Percentiles rank a stretch among this genome's conserved stretches.
Evolutionary conservation across 2,113 vertebrate species (phyloP).

Genomic region (Rhabdornis inornatus): DNA sequence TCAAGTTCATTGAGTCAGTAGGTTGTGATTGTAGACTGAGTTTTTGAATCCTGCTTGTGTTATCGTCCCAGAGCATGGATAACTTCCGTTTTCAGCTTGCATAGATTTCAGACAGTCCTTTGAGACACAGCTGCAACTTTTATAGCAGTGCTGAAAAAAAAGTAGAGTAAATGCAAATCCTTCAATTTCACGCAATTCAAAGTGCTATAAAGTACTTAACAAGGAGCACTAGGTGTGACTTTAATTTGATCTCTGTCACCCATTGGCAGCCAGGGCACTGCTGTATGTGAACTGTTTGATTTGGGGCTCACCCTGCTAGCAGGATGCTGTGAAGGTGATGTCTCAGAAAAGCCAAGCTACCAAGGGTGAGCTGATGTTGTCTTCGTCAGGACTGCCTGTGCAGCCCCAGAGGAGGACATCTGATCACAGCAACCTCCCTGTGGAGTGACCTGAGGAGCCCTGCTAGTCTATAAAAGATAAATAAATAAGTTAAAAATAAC

Average conservation of each 20-base stretch:
- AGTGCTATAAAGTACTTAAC: not conserved
- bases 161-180: not conserved
- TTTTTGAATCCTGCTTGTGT: not conserved
- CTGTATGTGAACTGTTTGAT: not conserved
- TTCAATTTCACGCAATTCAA: not conserved
- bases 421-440: not conserved
- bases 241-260: not conserved
- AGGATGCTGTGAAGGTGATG: not conserved
- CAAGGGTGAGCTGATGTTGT: not conserved
- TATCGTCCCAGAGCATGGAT: not conserved
- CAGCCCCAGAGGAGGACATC: not conserved
- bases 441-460: not conserved
- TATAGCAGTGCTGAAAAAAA: not conserved
- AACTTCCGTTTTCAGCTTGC: not conserved
- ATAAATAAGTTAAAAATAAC: not conserved
- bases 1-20: not conserved
- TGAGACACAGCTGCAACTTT: not conserved
- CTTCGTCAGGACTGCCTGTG: rapidly evolving
- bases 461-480: not conserved
- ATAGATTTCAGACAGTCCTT: not conserved
- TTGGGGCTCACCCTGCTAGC: not conserved
- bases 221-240: not conserved
- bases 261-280: not conserved
- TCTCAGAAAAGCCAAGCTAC: not conserved
- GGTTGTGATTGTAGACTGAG: not conserved